Evolutionary conservation across 30 jellyfish, hydroid and myxozoan genomes (phyloP).

Genomic region (Morbakka virulenta): DNA sequence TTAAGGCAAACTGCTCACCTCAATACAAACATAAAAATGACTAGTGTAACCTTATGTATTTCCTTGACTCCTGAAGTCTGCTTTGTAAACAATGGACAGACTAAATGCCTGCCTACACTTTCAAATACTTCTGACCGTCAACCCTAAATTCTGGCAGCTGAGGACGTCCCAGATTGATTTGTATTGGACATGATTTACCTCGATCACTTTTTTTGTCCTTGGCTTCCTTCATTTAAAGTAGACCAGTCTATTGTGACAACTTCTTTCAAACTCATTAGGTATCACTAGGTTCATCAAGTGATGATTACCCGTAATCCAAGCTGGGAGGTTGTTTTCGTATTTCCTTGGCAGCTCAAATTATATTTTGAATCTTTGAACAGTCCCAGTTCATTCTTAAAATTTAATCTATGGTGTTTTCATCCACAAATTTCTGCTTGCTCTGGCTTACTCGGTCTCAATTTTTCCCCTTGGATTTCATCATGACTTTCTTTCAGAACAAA

Average conservation of each 20-base stretch:
- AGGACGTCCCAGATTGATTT: constrained; percentile 36
- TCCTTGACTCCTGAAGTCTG: constrained; percentile 28
- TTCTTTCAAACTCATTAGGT: constrained; percentile 3
- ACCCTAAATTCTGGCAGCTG: constrained; percentile 32
- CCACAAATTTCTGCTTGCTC: constrained; percentile 38
- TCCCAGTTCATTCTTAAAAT: constrained; percentile 6
- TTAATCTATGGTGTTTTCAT: constrained; percentile 5
- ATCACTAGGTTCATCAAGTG: constrained; percentile 1
- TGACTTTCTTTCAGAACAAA: not conserved
- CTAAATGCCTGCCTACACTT: constrained; percentile 33
- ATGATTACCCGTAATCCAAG: constrained; percentile 11
- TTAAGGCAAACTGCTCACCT: constrained; percentile 34
- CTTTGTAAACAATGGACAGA: constrained; percentile 29
- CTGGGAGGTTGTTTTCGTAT: constrained; percentile 28
- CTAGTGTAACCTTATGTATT: constrained; percentile 17
- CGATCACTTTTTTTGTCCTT: not conserved
- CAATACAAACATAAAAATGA: constrained; percentile 1
- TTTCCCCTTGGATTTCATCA: constrained; percentile 1
- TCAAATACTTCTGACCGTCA: constrained; percentile 33
- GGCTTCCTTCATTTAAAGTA: constrained; percentile 6
- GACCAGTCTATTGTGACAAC: too few relatives aligned
- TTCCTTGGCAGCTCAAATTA: too few relatives aligned
- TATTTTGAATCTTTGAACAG: constrained; percentile 2
- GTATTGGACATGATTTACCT: not conserved
- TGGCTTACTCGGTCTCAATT: not conserved